phyloP scores from a whole-genome alignment of 2,888 invertebrate species.

The Spialia ferax region DNA sequence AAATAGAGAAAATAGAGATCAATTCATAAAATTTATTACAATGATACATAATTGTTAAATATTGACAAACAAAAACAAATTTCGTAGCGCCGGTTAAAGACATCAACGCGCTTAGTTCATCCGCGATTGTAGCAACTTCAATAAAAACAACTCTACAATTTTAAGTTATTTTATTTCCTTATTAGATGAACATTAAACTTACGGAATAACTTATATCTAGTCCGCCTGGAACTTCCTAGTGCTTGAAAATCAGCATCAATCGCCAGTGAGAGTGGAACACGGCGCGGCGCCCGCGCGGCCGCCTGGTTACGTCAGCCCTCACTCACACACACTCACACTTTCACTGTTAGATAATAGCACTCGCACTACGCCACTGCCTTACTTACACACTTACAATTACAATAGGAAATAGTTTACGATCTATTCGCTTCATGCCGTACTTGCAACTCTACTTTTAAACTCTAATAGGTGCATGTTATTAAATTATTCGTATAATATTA shows the following conservation, averaged over 20 bases:
- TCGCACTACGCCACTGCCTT: slow-evolving; percentile 75
- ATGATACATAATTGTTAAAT: neutral
- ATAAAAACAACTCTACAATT: slow-evolving; percentile 47
- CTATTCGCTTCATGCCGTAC: slow-evolving; percentile 42
- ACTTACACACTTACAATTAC: slow-evolving; percentile 81
- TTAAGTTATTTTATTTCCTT: slow-evolving; percentile 55
- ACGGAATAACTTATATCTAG: slow-evolving; percentile 60
- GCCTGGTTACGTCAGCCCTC: slow-evolving; percentile 68
- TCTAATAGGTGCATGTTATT: slow-evolving; percentile 24
- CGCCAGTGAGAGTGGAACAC: slow-evolving; percentile 74
- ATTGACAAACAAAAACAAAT: neutral
- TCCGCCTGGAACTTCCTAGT: slow-evolving; percentile 71
- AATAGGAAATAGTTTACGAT: slow-evolving; percentile 72
- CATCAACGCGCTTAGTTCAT: slow-evolving; percentile 44
- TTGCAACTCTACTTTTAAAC: slow-evolving; percentile 45
- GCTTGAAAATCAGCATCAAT: slow-evolving; percentile 70
- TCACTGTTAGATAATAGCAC: slow-evolving; percentile 83
- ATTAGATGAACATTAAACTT: slow-evolving; percentile 48
- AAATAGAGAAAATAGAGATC: no score
- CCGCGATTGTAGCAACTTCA: slow-evolving; percentile 33
- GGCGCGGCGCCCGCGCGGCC: slow-evolving; percentile 53
- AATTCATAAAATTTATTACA: neutral
- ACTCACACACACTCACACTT: slow-evolving; percentile 80
- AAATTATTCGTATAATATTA: slow-evolving; percentile 16
- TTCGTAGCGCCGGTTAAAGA: slow-evolving; percentile 39